phyloP scores from a whole-genome alignment of 2,888 invertebrate genomes.

The Stenotaenia linearis region DNA sequence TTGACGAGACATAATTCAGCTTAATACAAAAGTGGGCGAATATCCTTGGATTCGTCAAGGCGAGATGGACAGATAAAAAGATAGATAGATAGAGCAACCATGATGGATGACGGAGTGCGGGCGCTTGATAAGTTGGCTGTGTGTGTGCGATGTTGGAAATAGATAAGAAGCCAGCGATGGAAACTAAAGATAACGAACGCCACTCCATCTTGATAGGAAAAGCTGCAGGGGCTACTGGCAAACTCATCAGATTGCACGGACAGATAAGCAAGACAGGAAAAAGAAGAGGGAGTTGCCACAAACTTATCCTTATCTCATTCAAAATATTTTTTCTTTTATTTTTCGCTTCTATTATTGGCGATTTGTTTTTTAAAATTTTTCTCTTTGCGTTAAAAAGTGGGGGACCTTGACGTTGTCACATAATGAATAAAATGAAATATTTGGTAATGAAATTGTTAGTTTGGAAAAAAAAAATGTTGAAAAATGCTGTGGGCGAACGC shows the following conservation, averaged over 20 bases:
- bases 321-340: background rate
- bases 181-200: background rate
- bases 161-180: slow-evolving; percentile 8
- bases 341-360: background rate
- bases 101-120: slow-evolving; percentile 28
- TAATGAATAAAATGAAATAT: background rate
- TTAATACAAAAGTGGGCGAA: background rate
- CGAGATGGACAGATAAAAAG: slow-evolving; percentile 28
- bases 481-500: background rate
- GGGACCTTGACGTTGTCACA: background rate
- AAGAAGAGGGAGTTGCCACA: slow-evolving; percentile 13
- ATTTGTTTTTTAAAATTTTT: background rate
- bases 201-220: background rate
- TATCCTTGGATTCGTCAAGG: slow-evolving; percentile 15
- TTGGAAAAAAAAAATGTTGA: background rate
- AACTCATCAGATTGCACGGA: slow-evolving; percentile 18
- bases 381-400: background rate
- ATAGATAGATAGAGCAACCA: slow-evolving; percentile 11
- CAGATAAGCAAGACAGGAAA: slow-evolving; percentile 27
- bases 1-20: background rate
- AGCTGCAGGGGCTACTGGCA: slow-evolving; percentile 27
- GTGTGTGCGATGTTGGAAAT: background rate
- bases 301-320: background rate
- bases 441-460: background rate
- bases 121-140: slow-evolving; percentile 10